Evolutionary conservation across 2,888 invertebrate genomes (phyloP), one percentile per base, ranked within the genome.

Genomic region (Dioctria rufipes): DNA sequence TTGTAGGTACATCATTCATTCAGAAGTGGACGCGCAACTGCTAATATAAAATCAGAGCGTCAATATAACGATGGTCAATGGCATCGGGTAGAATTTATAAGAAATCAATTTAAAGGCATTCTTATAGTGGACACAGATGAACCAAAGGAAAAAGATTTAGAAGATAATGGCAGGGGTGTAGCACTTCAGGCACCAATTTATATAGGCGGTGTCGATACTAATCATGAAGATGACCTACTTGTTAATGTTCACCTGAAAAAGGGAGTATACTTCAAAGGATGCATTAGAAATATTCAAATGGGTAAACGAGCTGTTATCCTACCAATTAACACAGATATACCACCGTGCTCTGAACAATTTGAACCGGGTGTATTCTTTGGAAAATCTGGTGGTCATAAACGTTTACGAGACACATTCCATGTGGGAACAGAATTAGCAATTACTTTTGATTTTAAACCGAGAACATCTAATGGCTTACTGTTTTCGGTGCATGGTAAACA

Each of bases 281-380:
- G 98, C 86, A 90, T 98, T 13, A 92, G 93, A 78, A 94, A 95
- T 67, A 91, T 96, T 80, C 90, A 91, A 87, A 92, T 95, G 90
- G 94, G 94, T 85, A 92, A 92, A 9, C 91, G 92, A 83, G 90
- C 90, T 0, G 91, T 96, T 79, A 92, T 92, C 0, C 91, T 92
- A 58, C 92, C 94, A 0, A 86, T 89, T 9, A 89, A 91, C 65
- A 89, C 92, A 79, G 93, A 93, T 61, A 93, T 95, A 0, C 92
- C 94, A 40, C 94, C 95, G 0, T 98, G 98, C 88, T 93, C 94
- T 0, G 93, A 94, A 81, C 91, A 93, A 81, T 93, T 95, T 13
- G 96, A 97, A 87, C 88, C 90, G 3, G 98, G 98, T 4, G 91
- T 94, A 0, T 98, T 94, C 93, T 97, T 98, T 90, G 93, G 93